Evolutionary conservation across 2,113 vertebrate species (phyloP).

Genomic region (Pogona vitticeps): DNA sequence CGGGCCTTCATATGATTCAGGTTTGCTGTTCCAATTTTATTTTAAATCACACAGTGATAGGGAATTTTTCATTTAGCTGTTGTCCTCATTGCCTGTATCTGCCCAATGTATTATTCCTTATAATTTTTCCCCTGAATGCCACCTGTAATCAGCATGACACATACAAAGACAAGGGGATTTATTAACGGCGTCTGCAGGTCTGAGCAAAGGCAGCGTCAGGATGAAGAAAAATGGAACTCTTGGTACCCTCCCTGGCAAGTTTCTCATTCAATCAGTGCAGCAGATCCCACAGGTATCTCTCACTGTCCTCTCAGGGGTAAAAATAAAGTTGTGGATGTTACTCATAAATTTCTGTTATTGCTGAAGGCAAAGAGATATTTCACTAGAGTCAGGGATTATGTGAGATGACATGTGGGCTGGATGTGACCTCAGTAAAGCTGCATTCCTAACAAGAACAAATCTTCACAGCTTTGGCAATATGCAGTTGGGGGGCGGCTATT

Average conservation of each 20-base stretch:
- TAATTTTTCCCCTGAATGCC: not conserved
- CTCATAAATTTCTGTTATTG: slow-evolving; percentile 41
- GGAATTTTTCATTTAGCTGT: not conserved
- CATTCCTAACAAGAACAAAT: slow-evolving; percentile 47
- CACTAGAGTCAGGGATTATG: slow-evolving; percentile 38
- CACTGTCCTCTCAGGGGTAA: slow-evolving; percentile 1
- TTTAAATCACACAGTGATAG: slow-evolving; percentile 10
- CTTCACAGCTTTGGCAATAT: slow-evolving; percentile 41
- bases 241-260: not conserved
- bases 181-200: not conserved
- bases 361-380: slow-evolving; percentile 42
- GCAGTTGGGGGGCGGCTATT: slow-evolving; percentile 46
- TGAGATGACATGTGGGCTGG: slow-evolving; percentile 33
- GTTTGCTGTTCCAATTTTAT: slow-evolving; percentile 15
- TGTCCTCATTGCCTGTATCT: slow-evolving; percentile 24
- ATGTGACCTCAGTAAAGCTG: slow-evolving; percentile 31
- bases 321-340: rapidly evolving
- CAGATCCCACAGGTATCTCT: not conserved
- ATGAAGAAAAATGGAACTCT: slow-evolving; percentile 27
- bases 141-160: slow-evolving; percentile 17
- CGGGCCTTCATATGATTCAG: not conserved
- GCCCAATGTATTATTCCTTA: slow-evolving; percentile 11
- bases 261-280: slow-evolving; percentile 22
- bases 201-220: not conserved
- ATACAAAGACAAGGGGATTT: not conserved